phyloP scores from a whole-genome alignment of 2,797 vertebrate species.

The Syngnathus rostellatus region DNA sequence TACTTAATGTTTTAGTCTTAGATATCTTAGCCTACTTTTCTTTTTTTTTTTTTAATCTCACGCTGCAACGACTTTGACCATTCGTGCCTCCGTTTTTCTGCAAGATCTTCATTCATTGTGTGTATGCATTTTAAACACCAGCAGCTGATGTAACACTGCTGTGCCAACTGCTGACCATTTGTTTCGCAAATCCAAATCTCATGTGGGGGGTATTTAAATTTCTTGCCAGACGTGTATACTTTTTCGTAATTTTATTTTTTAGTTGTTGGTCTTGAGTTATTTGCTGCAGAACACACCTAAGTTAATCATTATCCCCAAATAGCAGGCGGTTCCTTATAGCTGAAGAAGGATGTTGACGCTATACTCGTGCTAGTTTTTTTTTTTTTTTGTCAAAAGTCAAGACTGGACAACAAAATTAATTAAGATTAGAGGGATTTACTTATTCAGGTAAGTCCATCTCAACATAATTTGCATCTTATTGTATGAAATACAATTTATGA shows the following conservation, averaged over 20 bases:
- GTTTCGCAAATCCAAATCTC: conserved; percentile 15
- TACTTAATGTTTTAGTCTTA: background rate
- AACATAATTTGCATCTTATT: background rate
- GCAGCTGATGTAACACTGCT: conserved; percentile 63
- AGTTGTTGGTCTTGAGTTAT: conserved; percentile 1
- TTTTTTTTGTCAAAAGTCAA: background rate
- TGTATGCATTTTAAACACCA: conserved; percentile 17
- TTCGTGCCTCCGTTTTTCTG: background rate
- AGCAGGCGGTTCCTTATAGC: conserved; percentile 30
- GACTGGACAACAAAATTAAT: background rate
- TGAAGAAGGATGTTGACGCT: conserved; percentile 17
- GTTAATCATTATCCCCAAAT: conserved; percentile 47
- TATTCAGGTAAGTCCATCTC: background rate
- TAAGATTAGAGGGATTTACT: background rate
- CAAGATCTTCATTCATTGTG: conserved; percentile 39
- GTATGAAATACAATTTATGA: background rate
- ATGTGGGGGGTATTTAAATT: background rate
- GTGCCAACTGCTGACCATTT: conserved; percentile 51
- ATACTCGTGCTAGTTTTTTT: background rate
- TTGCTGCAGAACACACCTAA: conserved; percentile 23
- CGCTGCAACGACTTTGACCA: background rate
- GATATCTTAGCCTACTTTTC: too few relatives aligned
- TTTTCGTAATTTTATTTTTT: background rate
- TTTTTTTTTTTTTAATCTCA: too few relatives aligned
- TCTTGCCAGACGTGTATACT: background rate